Conservation (phyloP, 1,140 invertebrate species). For the Lutraria rhynchaena region DNA sequence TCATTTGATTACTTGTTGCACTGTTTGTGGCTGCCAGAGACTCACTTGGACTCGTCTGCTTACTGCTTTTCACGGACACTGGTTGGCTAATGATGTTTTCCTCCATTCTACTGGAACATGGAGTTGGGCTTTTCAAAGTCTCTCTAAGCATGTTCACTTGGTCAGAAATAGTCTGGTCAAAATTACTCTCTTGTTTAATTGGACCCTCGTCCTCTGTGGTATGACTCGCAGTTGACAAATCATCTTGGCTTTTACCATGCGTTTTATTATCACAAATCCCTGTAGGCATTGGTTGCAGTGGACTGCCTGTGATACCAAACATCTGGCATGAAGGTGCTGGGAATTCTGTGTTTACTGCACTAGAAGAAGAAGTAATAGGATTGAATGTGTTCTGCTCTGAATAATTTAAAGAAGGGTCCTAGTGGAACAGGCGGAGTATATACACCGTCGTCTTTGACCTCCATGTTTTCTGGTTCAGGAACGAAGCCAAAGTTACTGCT, state of each 20-base stretch:
- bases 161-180: conserved; percentile 49
- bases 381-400: not conserved
- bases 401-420: not conserved
- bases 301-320: not conserved
- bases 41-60: not conserved
- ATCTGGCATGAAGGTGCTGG: not conserved
- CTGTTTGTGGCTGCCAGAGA: too few species aligned
- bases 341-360: not conserved
- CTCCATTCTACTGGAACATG: conserved; percentile 27
- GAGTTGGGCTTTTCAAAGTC: conserved; percentile 30
- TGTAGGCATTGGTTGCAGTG: not conserved
- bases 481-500: too few species aligned
- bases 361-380: not conserved
- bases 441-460: too few species aligned
- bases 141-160: conserved; percentile 39
- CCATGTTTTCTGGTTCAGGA: not conserved
- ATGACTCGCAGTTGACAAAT: not conserved
- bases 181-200: conserved; percentile 6
- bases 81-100: not conserved
- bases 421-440: too few species aligned
- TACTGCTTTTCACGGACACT: not conserved
- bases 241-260: too few species aligned
- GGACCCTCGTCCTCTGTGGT: not conserved
- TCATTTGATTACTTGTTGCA: too few species aligned
- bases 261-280: too few species aligned